Evolutionary conservation across 2,888 invertebrate species (phyloP), one percentile per base, ranked within the genome.

Genomic region (Chloroclystis v-ata): DNA sequence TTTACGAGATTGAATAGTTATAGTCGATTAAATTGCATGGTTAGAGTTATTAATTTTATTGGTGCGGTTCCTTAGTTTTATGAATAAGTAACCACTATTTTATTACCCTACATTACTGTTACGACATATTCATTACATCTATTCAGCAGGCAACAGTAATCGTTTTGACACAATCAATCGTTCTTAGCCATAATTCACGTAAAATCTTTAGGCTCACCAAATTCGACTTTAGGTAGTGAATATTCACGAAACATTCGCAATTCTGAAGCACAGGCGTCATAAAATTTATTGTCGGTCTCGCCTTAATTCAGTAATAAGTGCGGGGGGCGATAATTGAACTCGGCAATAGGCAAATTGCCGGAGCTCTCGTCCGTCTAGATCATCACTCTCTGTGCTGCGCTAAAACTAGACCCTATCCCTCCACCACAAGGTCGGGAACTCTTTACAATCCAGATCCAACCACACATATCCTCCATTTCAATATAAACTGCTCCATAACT

Each of bases 251-350:
- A 62, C 63, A 69, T 72, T 67, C 61, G 64, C 72, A 72, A 77
- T 76, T 75, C 70, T 65, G 60, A 60, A 72, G 75, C 72, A 76
- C 73, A 79, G 78, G 84, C 83, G 85, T 82, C 78, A 74, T 76
- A 66, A 69, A 83, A 78, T 82, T 75, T 77, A 75, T 74, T 70
- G 79, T 73, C 73, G 69, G 75, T 82, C 78, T 75, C 78, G 80
- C 73, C 78, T 83, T 86, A 85, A 87, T 84, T 77, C 86, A 76
- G 82, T 84, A 85, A 86, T 83, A 75, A 82, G 82, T 76, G 84
- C 83, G 79, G 85, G 82, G 87, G 86, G 87, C 83, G 84, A 85
- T 85, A 86, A 87, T 86, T 86, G 82, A 76, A 76, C 75, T 72
- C 82, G 67, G 75, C 84, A 86, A 87, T 85, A 84, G 82, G 85